Evolutionary conservation across 2,113 vertebrate genomes (phyloP), one percentile per base, ranked within the genome.

Genomic region (Paedocypris sp.): DNA sequence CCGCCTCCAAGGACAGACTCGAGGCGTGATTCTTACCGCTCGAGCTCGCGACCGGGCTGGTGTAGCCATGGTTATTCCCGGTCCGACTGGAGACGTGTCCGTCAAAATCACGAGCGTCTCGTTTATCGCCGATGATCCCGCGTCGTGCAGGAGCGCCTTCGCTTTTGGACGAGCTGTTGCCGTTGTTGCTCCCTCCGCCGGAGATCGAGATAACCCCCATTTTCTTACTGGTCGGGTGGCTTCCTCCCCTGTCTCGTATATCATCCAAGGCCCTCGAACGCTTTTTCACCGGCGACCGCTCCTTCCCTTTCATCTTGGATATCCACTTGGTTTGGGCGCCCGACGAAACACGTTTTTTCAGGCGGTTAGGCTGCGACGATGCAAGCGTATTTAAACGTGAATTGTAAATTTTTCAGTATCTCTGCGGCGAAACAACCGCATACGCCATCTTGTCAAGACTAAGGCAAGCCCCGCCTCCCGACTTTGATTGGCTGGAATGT

Each of bases 261-360:
- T 92, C 91, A 57, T 95, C 93, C 76, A 90, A 80, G 67, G 87
- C 90, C 75, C 93, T 89, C 38, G 92, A 93, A 61, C 93, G 91
- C 68, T 95, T 97, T 79, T 97, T 97, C 43, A 91, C 89, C 49
- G 93, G 93, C 26, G 92, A 94, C 73, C 91, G 90, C 80, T 97
- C 93, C 80, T 95, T 97, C 60, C 90, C 92, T 82, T 95, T 97
- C 93, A 95, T 97, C 64, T 71, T 78, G 59, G 67, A 71, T 68
- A 69, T 47, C 64, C 45, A 57, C 39, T 52, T 70, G 65, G 62
- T 62, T 43, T 49, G 32, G 36, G 45, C 51, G 46, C 3, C 35
- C 60, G 67, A 48, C 45, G 48, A 60, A 43, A 52, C 48, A 60
- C 28, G 36, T 45, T 26, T 35, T 15, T 43, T n/a, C n/a, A n/a